Conservation (phyloP, 2,113 vertebrate genomes). For the Condylura cristata region DNA sequence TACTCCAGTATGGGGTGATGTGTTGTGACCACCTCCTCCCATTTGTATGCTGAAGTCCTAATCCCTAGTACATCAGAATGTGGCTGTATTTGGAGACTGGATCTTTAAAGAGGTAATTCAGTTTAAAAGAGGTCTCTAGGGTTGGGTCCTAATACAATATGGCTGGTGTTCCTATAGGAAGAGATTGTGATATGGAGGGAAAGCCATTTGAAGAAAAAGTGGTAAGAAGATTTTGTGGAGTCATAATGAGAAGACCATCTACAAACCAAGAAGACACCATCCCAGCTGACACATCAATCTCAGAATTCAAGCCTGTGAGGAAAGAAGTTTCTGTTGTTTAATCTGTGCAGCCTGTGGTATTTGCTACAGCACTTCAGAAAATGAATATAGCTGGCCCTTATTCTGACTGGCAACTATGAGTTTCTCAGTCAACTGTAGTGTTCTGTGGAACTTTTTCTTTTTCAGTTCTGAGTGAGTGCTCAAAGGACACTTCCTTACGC, state of each 20-base stretch:
- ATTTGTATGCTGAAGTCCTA: neutral
- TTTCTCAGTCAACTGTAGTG: neutral
- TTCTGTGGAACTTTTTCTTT: neutral
- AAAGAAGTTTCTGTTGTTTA: neutral
- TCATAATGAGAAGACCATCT: fast-evolving
- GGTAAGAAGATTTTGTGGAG: too few species aligned
- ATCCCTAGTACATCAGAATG: neutral
- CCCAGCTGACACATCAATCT: neutral
- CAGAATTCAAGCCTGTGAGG: neutral
- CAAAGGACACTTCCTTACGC: neutral
- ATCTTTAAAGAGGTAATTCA: neutral
- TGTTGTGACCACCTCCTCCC: neutral
- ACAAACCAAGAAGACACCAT: neutral
- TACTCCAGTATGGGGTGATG: neutral
- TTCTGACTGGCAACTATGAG: neutral
- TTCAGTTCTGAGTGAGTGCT: neutral
- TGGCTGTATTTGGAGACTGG: neutral
- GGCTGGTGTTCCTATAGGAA: neutral
- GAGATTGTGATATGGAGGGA: neutral
- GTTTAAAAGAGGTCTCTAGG: neutral
- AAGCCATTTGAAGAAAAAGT: neutral
- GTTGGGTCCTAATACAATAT: neutral
- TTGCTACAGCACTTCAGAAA: neutral
- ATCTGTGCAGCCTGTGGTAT: neutral
- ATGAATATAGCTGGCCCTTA: neutral